Evolutionary conservation across 2,797 vertebrate species (phyloP).

Genomic region (Podargus strigoides): DNA sequence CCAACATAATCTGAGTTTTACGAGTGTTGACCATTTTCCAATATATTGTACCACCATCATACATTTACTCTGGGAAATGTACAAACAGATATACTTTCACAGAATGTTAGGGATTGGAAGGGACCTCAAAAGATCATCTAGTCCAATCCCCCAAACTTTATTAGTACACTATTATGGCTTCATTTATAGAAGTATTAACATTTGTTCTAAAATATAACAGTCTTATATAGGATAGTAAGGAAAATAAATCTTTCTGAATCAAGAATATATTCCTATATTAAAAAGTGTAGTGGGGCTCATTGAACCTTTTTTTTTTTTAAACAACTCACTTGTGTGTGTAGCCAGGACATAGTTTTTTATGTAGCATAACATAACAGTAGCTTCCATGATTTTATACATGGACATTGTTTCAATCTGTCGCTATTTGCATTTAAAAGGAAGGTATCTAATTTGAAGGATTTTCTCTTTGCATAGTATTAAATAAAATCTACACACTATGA

Average conservation of each 20-base stretch:
- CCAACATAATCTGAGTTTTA: slow-evolving; percentile 8
- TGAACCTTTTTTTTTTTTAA: slow-evolving; percentile 4
- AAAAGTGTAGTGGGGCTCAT: slow-evolving; percentile 16
- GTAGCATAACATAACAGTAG: slow-evolving; percentile 8
- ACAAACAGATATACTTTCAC: slow-evolving; percentile 16
- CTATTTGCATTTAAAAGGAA: slow-evolving; percentile 6
- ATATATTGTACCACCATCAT: neutral
- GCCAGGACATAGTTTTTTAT: neutral
- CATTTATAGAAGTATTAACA: slow-evolving; percentile 34
- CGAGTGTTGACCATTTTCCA: slow-evolving; percentile 6
- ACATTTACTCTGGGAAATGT: neutral
- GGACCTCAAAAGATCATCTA: no score
- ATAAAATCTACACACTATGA: slow-evolving; percentile 10
- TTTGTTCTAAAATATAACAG: slow-evolving; percentile 44
- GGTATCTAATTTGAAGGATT: slow-evolving; percentile 22
- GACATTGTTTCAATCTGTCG: neutral
- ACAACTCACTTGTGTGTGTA: slow-evolving; percentile 20
- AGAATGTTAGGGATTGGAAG: no score
- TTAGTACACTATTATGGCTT: neutral
- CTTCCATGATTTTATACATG: neutral
- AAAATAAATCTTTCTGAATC: slow-evolving; percentile 35
- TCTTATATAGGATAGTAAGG: neutral
- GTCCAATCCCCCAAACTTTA: no score
- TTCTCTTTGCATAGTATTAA: neutral
- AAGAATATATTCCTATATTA: neutral